Evolutionary conservation across 2,113 vertebrate species (phyloP).

Genomic region (Chrysochloris asiatica): DNA sequence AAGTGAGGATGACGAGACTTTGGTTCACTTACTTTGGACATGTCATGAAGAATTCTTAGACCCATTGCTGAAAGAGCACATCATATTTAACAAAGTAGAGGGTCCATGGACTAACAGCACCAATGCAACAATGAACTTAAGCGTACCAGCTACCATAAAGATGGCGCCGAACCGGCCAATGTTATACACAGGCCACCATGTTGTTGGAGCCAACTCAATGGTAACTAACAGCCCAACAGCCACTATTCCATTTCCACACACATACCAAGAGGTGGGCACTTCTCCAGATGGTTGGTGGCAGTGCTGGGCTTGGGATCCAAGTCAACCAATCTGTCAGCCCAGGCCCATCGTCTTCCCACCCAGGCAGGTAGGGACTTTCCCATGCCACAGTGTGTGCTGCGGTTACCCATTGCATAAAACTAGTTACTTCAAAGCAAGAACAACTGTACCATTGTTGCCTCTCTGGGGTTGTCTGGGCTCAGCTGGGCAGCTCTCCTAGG

Average conservation of each 20-base stretch:
- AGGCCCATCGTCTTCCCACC: not conserved
- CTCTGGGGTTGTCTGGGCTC: not conserved
- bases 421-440: not conserved
- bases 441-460: accelerated
- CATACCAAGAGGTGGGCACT: not conserved
- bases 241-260: not conserved
- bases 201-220: not conserved
- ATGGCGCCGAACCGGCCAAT: not conserved
- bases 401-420: accelerated
- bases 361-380: accelerated
- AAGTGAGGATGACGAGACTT: too few relatives aligned
- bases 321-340: not conserved
- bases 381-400: accelerated
- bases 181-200: too few relatives aligned
- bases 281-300: not conserved
- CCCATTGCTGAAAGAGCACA: too few relatives aligned
- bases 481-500: accelerated
- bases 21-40: too few relatives aligned
- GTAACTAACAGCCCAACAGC: not conserved
- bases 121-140: too few relatives aligned
- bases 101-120: too few relatives aligned
- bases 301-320: not conserved
- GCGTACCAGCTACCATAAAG: too few relatives aligned
- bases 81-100: too few relatives aligned
- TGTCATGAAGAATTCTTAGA: too few relatives aligned